Evolutionary conservation across 2,113 vertebrate genomes (phyloP).

Genomic region (Scalopus aquaticus): DNA sequence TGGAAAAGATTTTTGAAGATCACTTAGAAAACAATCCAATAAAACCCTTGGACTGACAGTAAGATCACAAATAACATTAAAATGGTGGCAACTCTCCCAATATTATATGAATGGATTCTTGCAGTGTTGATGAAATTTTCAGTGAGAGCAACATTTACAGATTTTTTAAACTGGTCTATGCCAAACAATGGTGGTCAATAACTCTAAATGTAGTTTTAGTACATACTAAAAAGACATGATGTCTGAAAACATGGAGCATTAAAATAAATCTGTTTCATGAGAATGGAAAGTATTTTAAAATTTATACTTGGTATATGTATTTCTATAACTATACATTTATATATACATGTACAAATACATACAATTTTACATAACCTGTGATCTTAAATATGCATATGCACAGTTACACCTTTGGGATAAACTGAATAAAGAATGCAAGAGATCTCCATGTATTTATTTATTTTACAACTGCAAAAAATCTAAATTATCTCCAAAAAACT

Average conservation of each 20-base stretch:
- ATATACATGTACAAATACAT: not conserved
- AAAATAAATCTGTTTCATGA: not conserved
- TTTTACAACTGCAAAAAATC: not conserved
- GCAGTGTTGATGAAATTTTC: not conserved
- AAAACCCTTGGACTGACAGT: not conserved
- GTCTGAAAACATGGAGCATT: not conserved
- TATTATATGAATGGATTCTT: not conserved
- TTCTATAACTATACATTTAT: too few relatives aligned
- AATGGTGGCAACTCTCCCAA: not conserved
- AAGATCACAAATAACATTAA: constrained; percentile 3
- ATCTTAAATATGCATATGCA: not conserved
- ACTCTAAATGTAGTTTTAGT: not conserved
- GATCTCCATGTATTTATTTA: not conserved
- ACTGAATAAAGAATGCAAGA: not conserved
- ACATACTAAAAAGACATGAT: not conserved
- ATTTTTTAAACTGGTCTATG: not conserved
- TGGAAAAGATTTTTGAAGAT: not conserved
- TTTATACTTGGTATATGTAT: not conserved
- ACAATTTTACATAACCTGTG: not conserved
- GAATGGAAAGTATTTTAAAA: not conserved
- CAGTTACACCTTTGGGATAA: not conserved
- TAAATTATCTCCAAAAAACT: not conserved
- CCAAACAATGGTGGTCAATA: not conserved
- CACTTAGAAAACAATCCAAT: not conserved
- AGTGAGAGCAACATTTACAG: not conserved